Conservation (phyloP, 2,888 invertebrate species). For the Thecophora atra region DNA sequence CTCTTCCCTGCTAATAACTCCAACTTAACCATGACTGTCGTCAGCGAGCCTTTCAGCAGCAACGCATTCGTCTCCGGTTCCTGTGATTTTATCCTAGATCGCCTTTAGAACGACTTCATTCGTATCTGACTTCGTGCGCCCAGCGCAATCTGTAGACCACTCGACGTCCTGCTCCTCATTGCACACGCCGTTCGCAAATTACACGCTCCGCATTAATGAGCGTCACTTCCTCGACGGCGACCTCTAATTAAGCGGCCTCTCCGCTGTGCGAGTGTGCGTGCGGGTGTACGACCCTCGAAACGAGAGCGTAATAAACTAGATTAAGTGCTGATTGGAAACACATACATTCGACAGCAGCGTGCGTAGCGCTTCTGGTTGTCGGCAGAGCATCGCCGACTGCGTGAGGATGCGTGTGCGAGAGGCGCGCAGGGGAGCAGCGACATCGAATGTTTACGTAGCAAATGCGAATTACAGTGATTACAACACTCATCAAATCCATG, state of each 20-base stretch:
- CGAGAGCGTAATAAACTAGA: constrained; percentile 5
- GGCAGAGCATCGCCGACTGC: background rate
- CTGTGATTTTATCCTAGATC: constrained; percentile 31
- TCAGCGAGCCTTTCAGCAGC: background rate
- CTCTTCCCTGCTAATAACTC: background rate
- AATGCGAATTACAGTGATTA: constrained; percentile 9
- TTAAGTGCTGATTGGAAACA: constrained; percentile 32
- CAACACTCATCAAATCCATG: background rate
- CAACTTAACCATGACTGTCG: constrained; percentile 2
- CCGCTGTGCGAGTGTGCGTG: background rate
- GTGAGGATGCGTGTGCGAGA: background rate
- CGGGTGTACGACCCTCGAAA: background rate
- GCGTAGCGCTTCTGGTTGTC: background rate
- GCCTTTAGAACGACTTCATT: constrained; percentile 20
- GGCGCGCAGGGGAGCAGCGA: background rate
- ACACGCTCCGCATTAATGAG: constrained; percentile 29
- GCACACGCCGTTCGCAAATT: constrained; percentile 18
- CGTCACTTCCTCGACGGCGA: constrained; percentile 25
- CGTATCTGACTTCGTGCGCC: background rate
- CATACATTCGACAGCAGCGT: background rate
- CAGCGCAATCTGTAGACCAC: constrained; percentile 19
- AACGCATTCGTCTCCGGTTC: background rate
- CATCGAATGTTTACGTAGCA: constrained; percentile 5
- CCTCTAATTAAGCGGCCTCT: constrained; percentile 4
- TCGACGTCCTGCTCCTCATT: constrained; percentile 20